Evolutionary conservation across 2,113 vertebrate species (phyloP), one percentile per base, ranked within the genome.

Genomic region (Mobula birostris): DNA sequence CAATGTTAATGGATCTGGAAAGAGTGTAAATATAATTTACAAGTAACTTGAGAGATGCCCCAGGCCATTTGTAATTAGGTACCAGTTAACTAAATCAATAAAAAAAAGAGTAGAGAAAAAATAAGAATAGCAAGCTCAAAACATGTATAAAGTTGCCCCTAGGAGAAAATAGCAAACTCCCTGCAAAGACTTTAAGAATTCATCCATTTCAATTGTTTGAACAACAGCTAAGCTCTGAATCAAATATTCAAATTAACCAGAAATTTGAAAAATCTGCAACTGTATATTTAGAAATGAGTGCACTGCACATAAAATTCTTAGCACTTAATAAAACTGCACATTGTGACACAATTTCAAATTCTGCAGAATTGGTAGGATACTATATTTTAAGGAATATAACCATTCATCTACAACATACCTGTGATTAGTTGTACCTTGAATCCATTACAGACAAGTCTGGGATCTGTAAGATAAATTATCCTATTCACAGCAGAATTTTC

Each of bases 371-470:
- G 7, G 82, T 58, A 61, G 5, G 83, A 36, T 7, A 21, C 7
- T 87, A 87, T 27, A 58, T 7, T 61, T 93, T 74, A 74, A 56
- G 9, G 21, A 56, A 48, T 48, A 93, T 40, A 74, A 24, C 36
- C 74, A 36, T 76, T 29, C 5, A 72, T 27, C 27, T 74, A 56
- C 78, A 94, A 80, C 95, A 94, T 97, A 99, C 98, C 98, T 98
- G 98, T 97, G 95, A 95, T 96, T 72, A 98, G 94, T 96, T 96
- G 97, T 97, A 99, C 98, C 95, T 96, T 96, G 96, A 99, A 99
- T 24, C 98, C 98, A 94, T 99, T 99, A 94, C 97, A 97, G 95
- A 97, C 96, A 32, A 99, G 98, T 95, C 98, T 97, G 94, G 97
- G 96, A 96, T 99, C 99, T 8, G 97, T 98, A 80, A 99, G 97